These are phyloP conservation scores for Yponomeuta malinellus DNA, from an alignment of 2,888 invertebrate genomes.

Conservation along the genomic window DNA sequence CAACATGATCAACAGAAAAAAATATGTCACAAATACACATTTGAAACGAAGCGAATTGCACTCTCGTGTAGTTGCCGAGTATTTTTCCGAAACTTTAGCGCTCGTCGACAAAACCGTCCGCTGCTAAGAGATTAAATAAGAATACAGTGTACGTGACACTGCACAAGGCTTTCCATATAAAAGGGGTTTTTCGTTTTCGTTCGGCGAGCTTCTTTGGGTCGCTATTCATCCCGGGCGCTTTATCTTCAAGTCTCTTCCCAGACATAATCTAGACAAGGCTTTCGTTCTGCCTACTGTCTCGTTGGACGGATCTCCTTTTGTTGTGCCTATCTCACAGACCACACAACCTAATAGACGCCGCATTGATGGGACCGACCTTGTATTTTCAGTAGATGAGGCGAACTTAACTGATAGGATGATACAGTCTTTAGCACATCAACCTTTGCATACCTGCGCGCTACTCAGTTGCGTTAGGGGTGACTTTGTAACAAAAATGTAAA, in stretches of 20 bases:
- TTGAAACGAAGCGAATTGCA: too few species aligned
- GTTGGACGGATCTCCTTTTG: conserved; percentile 14
- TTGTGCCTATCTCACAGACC: neutral
- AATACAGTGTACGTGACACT: conserved; percentile 67
- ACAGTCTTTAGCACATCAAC: too few species aligned
- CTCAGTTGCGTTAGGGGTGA: too few species aligned
- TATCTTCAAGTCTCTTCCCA: conserved; percentile 58
- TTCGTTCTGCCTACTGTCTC: conserved; percentile 24
- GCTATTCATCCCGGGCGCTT: conserved; percentile 66
- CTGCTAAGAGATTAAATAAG: conserved; percentile 67
- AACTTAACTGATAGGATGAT: too few species aligned
- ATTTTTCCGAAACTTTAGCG: conserved; percentile 38
- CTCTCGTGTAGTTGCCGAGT: conserved; percentile 15
- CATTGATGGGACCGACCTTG: too few species aligned
- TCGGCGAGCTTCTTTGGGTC: conserved; percentile 47
- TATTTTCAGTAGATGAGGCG: too few species aligned
- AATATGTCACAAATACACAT: too few species aligned
- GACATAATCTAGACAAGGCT: conserved; percentile 59
- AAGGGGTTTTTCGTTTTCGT: conserved; percentile 65
- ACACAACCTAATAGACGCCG: neutral
- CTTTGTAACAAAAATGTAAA: too few species aligned
- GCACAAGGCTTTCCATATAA: conserved; percentile 59
- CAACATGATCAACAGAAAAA: too few species aligned
- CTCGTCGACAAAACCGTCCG: conserved; percentile 37
- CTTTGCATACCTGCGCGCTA: too few species aligned